Base-by-base conservation (phyloP, 1,140 invertebrate genomes). In the Drosophila littoralis region DNA sequence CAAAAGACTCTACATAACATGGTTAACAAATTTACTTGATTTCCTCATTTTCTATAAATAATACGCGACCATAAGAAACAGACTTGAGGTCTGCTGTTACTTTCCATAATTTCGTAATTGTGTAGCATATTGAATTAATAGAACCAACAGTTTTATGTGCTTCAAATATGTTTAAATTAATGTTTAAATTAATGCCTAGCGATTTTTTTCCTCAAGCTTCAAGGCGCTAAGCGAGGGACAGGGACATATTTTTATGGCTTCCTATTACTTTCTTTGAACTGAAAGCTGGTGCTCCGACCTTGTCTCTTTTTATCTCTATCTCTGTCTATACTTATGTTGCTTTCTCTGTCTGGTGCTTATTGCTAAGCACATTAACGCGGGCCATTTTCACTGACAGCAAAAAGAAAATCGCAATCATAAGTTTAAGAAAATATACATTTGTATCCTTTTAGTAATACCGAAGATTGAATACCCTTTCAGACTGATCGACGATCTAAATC, bases 101-200 rank as follows among this genome's bases (percentile, higher is more conserved):
- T 54, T 38, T 55, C 12, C 52, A 52, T 38, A 61, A 28, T 28
- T 28, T 28, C 4, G 22, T 28, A 66, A 45, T 58, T 58, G 43
- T 38, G 40, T 35, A 48, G 71, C 64, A 68, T 69, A 33, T 63
- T 55, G 66, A 43, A 35, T 57, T 43, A 54, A 59, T 52, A 66
- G 51, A 59, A 57, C 6, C 46, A 40, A 55, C 36, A 6, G 57
- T 54, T 74, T 73, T 63, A 77, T 68, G 64, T 69, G 60, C 65
- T 70, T 75, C 50, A 83, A 86, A 79, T 71, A 69, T 66, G 69
- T 72, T 85, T 59, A 82, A 76, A 88, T 88, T 82, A 88, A 88
- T 85, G 75, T 48, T 8, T 48, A 28, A 12, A 48, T 88, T 73
- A 79, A 79, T 85, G 75, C 64, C 74, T 63, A 77, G 74, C 77